Base-by-base conservation (phyloP, 2,113 vertebrate species). In the Melospiza melodia region DNA sequence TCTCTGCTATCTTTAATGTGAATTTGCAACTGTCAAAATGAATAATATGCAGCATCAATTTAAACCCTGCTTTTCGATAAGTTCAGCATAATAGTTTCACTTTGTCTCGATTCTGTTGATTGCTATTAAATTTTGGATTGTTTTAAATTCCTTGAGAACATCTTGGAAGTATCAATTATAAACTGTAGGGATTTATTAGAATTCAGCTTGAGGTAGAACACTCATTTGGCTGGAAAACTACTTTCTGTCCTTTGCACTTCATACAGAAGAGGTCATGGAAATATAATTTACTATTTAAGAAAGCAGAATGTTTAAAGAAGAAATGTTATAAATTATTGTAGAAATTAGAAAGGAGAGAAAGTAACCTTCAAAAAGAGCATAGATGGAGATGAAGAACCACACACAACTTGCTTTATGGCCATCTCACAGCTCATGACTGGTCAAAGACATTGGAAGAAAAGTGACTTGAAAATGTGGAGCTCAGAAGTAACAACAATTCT, bases 1-100 rank as follows among this genome's bases (percentile, higher is more conserved):
- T 91, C 86, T 94, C 95, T 95, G 97, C 97, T 98, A 98, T 98
- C 98, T 98, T 97, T 95, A 96, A 44, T 94, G 97, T 97, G 97
- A 98, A 97, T 98, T 98, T 97, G 97, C 97, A 97, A 97, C 98
- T 98, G 98, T 98, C 98, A 98, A 96, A 98, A 98, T 98, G 98
- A 98, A 94, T 98, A 98, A 98, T 98, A 98, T 43, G 93, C 75
- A 81, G 96, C 97, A 98, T 98, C 97, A 98, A 95, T 98, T 98
- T 97, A 97, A 98, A 97, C 95, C 90, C 95, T 90, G 94, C 96
- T 97, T 98, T 98, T 97, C 39, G 67, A 93, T 95, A 98, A 97
- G 94, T 97, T 98, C 97, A 97, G 96, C 24, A 3, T 97, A 97
- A 97, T 96, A 97, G 95, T 98, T 98, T 98, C 97, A 95, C 96